Evolutionary conservation across 2,888 invertebrate species (phyloP), one percentile per base, ranked within the genome.

Genomic region (Noctua pronuba): DNA sequence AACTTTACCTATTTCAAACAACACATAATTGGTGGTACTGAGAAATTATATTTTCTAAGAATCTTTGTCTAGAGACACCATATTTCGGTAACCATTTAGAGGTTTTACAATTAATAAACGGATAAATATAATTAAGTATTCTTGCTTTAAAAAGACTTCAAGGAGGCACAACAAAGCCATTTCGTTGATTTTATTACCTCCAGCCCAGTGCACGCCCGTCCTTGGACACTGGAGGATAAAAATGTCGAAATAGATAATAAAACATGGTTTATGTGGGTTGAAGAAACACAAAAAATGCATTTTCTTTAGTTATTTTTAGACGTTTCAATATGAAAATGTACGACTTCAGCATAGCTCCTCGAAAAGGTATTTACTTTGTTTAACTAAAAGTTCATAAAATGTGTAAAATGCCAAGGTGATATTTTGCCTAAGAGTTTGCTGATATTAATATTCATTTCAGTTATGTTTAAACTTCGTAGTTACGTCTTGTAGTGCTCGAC

Each of bases 281-380:
- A 75, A 65, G 73, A 70, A 77, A 86, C 82, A 86, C 77, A 79
- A 85, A 87, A 85, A 74, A 77, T 87, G 85, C 85, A 87, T 87
- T 86, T 82, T 77, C 44, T 67, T 73, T 44, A 49, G 64, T 76
- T 72, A 74, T 72, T 67, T 73, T 71, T 65, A 75, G 75, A 73
- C 35, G 21, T 55, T 75, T 64, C 21, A 24, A 35, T 83, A 72
- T 68, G 67, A 44, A 71, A 85, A 76, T 65, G 35, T 74, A 69
- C 49, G 52, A 24, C 49, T 69, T 31, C 31, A 41, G 35, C 2
- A 49, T 28, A 64, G n/a, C 28, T 35, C 35, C 18, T n/a, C 13
- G 28, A 62, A 41, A 73, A 58, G 2, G 18, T 73, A 52, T 52
- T 38, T 67, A 49, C 35, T 73, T 70, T 67, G 11, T 60, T 21